Evolutionary conservation across 2,888 invertebrate species (phyloP), one percentile per base, ranked within the genome.

Genomic region (Clusia tigrina): DNA sequence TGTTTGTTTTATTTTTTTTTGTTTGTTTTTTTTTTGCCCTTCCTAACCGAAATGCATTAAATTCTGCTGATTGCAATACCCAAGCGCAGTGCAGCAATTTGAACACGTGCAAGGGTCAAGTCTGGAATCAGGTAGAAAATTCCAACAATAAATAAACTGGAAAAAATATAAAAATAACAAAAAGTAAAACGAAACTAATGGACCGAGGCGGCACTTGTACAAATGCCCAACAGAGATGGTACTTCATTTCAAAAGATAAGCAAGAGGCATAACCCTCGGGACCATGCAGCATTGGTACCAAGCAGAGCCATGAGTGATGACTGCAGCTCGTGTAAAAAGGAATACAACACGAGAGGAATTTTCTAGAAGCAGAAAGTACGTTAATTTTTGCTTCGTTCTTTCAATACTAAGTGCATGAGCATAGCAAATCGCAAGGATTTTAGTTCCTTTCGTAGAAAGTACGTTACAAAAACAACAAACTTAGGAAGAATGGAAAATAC

Each of bases 61-160:
- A 48, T 58, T 58, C 23, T 68, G n/a, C n/a, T n/a, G 15, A 64
- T 48, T 20, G 48, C 42, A 42, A 42, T n/a, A n/a, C n/a, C n/a
- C n/a, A n/a, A n/a, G n/a, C 32, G 6, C 32, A 32, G 63, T 38
- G 46, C 64, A 66, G 66, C 68, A 69, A 68, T 71, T 71, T 72
- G 72, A 76, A 78, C 79, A 79, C 79, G 79, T 79, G 79, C 80
- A 79, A 77, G 78, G 79, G 77, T 78, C 78, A 76, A 68, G 66
- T 68, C 22, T 57, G 42, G 48, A 60, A 54, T 64, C 78, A 78
- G 79, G 78, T 78, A 78, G 32, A 64, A 67, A 69, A 61, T 6
- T 37, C 12, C 51, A 26, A 57, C 17, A 20, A 37, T n/a, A 15
- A 51, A 23, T 52, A 52, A 54, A 56, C 20, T 17, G 18, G 54